Evolutionary conservation across 2,888 invertebrate species (phyloP), one percentile per base, ranked within the genome.

Genomic region (Parnassius glacialis): DNA sequence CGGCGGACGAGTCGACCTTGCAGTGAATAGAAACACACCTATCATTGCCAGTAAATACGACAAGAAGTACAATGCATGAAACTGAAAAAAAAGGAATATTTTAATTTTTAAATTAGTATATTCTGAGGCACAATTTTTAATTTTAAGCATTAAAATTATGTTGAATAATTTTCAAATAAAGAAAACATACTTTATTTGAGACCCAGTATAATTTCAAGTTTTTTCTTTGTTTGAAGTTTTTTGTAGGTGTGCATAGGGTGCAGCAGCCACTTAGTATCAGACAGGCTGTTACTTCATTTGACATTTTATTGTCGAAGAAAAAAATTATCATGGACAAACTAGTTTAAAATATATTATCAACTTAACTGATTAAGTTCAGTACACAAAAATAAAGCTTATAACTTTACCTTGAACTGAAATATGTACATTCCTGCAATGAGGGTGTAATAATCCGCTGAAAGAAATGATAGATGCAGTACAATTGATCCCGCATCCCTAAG

Each of bases 401-500:
- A 69, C 34, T 7, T 34, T 79, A 96, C 96, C 93, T 95, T 94
- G 82, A 96, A 96, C 68, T 95, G 94, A 85, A 96, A 96, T 68
- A 96, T 92, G 73, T 95, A 93, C 84, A 97, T 94, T 69, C 97
- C 97, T 71, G 95, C 93, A 56, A 97, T 92, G 20, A 97, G 93
- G 3, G 96, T 95, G 82, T 97, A 97, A 83, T 96, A 97, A 85
- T 97, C 96, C 2, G 97, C 94, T 0, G 97, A 96, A 61, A 97
- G 87, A 64, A 97, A 93, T 10, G 96, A 95, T 68, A 97, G 86
- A 83, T 97, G 97, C 79, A 96, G 91, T 70, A 96, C 93, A 54
- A 97, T 95, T n/a, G 97, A 95, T 11, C 96, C 96, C 11, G 96
- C 95, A 73, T 95, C 93, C 73, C 94, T 92, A 66, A 97, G 87